Base-by-base conservation (phyloP, 2,113 vertebrate genomes). In the Psittacara wagleri region DNA sequence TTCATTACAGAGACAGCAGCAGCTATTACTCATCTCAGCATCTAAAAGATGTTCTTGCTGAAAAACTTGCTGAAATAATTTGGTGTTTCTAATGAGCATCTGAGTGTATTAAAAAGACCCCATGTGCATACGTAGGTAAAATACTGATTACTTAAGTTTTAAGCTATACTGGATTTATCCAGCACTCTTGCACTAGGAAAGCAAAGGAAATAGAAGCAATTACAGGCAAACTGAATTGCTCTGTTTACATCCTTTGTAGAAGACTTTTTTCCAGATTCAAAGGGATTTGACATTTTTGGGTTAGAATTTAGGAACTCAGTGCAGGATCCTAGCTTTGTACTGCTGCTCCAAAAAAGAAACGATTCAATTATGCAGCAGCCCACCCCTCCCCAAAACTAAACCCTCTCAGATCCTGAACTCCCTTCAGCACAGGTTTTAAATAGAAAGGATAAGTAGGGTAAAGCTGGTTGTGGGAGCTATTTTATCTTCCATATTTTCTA, bases 241-340 rank as follows among this genome's bases (percentile, higher is more conserved):
- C 81, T 64, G 37, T 73, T 64, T 92, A 33, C 2, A 3, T 87
- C 92, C 57, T 79, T 92, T 78, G 95, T 67, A 91, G 84, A 94
- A 92, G 72, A 49, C 41, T 88, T 81, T 76, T 95, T 95, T 92
- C 52, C 46, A 18, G 1, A 51, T 95, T 93, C 88, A 86, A 83
- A 73, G 59, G 74, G 81, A 84, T 88, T 79, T 96, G 96, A 97
- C 90, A 51, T 94, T 97, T 97, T 96, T 91, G 84, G 95, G 95
- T 97, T 96, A 97, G 52, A 31, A 23, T 84, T 94, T 79, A 92
- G 83, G 73, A 92, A 35, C 28, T 83, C 33, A 2, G 33, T 79
- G 88, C 4, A 1, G 68, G 44, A 95, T 35, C 61, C 61, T 66
- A 41, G 62, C 93, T 90, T 94, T 94, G 88, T 93, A 88, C 69